These are phyloP conservation scores for Syrmaticus mikado DNA, from an alignment of 2,113 vertebrate genomes.

Conservation along the genomic window DNA sequence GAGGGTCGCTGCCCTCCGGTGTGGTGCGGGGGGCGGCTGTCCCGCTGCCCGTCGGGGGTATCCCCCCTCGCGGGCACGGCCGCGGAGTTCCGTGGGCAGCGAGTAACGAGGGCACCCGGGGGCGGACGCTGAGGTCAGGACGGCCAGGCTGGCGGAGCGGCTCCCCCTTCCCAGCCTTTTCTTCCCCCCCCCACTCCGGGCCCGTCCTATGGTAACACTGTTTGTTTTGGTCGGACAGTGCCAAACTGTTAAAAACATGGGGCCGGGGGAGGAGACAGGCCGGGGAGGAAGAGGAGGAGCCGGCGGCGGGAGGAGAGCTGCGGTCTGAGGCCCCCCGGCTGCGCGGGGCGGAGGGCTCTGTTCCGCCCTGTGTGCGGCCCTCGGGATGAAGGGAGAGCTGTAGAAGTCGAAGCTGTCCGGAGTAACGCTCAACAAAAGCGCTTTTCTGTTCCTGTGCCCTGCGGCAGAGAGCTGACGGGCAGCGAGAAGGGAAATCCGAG, in stretches of 20 bases:
- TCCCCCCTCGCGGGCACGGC: neutral
- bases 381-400: neutral
- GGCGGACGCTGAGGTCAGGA: no score
- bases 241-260: constrained; percentile 54
- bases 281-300: constrained; percentile 59
- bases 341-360: no score
- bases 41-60: accelerated
- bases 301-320: neutral
- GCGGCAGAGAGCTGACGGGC: neutral
- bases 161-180: neutral
- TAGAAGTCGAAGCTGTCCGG: neutral
- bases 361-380: no score
- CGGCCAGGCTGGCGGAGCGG: neutral
- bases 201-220: constrained; percentile 56
- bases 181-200: no score
- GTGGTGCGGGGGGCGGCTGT: no score
- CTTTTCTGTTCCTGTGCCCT: neutral
- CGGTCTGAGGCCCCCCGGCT: neutral
- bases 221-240: constrained; percentile 61
- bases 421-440: neutral
- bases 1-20: neutral
- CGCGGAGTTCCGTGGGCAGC: no score
- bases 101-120: neutral
- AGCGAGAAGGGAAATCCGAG: neutral
- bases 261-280: constrained; percentile 18